These are phyloP conservation scores for Phrynosoma blainvillii DNA, from an alignment of 2,113 vertebrate species.

Conservation along the genomic window DNA sequence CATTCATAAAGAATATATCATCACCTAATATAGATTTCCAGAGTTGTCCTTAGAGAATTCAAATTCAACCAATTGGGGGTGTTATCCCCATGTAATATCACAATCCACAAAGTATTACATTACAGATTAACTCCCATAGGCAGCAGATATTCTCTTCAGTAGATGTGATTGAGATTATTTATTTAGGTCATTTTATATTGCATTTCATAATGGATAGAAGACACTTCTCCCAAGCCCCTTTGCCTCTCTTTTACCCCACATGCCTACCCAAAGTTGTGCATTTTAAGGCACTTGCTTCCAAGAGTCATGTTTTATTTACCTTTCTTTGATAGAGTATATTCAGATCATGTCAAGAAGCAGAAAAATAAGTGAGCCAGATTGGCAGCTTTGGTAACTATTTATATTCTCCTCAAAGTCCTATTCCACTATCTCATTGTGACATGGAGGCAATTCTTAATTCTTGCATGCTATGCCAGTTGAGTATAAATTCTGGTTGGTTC, in stretches of 20 bases:
- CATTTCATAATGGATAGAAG: not conserved
- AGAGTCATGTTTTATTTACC: not conserved
- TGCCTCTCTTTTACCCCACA: not conserved
- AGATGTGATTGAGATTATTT: conserved; percentile 39
- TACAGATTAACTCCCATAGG: conserved; percentile 36
- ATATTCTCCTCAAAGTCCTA: not conserved
- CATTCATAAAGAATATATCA: not conserved
- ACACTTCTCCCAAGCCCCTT: conserved; percentile 32
- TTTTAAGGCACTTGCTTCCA: not conserved
- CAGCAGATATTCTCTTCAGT: conserved; percentile 47
- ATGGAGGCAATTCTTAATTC: too few relatives aligned
- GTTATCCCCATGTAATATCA: not conserved
- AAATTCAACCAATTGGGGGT: not conserved
- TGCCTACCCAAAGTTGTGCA: not conserved
- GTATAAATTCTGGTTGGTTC: not conserved
- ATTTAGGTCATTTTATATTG: conserved; percentile 30
- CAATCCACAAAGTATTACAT: conserved; percentile 7
- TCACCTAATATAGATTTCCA: rapidly evolving
- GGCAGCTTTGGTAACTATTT: not conserved
- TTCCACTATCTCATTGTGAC: too few relatives aligned
- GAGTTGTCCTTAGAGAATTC: not conserved
- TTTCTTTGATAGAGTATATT: not conserved
- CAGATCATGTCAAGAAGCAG: not conserved
- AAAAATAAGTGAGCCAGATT: not conserved
- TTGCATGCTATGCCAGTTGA: too few relatives aligned